Evolutionary conservation across 2,888 invertebrate species (phyloP).

Genomic region (Luperina testacea): DNA sequence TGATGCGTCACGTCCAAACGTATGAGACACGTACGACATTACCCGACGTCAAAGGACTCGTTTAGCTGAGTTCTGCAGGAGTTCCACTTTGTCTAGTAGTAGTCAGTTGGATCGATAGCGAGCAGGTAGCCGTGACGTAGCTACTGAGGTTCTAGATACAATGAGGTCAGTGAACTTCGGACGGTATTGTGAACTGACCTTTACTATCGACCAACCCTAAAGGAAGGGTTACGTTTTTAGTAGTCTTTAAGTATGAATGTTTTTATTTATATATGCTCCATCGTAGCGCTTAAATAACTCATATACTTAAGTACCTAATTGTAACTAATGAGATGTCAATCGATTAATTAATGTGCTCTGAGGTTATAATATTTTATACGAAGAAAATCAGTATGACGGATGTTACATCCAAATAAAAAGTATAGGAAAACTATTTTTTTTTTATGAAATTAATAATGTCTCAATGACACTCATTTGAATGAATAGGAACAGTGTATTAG

Average conservation of each 20-base stretch:
- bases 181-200: constrained; percentile 63
- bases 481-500: neutral
- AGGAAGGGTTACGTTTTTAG: neutral
- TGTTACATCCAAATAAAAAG: neutral
- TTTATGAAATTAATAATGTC: rapidly evolving
- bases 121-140: constrained; percentile 57
- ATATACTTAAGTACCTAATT: no score
- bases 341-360: no score
- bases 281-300: neutral
- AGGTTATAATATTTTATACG: neutral
- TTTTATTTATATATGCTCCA: no score
- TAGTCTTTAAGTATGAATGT: neutral
- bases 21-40: constrained; percentile 22
- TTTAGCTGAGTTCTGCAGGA: constrained; percentile 38
- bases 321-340: neutral
- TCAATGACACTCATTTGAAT: neutral
- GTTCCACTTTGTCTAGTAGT: constrained; percentile 51
- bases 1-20: constrained; percentile 8
- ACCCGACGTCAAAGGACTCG: constrained; percentile 33
- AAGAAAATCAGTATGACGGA: neutral
- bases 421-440: no score
- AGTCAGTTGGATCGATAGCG: constrained; percentile 69
- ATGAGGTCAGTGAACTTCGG: constrained; percentile 68
- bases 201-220: neutral
- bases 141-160: constrained; percentile 58